Base-by-base conservation (phyloP, 2,888 invertebrate genomes). In the Polyommatus icarus region DNA sequence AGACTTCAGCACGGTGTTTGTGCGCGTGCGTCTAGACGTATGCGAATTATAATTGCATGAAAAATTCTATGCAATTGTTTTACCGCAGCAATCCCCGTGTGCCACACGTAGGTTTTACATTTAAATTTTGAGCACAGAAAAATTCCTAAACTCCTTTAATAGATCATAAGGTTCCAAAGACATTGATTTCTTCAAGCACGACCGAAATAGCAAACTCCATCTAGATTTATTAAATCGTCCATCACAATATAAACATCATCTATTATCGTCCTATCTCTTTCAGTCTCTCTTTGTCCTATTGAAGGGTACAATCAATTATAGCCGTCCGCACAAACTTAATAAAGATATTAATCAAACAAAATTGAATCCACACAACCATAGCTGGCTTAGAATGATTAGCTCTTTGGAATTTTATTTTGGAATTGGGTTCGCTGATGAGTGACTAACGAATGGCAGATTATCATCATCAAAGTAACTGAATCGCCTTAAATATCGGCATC, bases 281-380 rank as follows among this genome's bases (percentile, higher is more conserved):
- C 59, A 59, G 5, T 29, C 15, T 15, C 29, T 15, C 67, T 67
- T 67, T 67, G 29, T 67, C 29, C 67, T 29, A 32, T 67, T 67
- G 67, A 67, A 67, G 15, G 29, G 67, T 32, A 32, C 67, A 67
- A 67, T 67, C 67, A 67, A 67, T 67, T 67, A 29, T 29, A 67
- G 67, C 67, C 67, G 15, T 29, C 29, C 67, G 67, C 29, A 29
- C 67, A 29, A 67, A 67, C 29, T 67, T 67, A 67, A 67, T 67
- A 67, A 67, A 67, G 29, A 67, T 67, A 67, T 67, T 18, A 67
- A 18, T 67, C 67, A 67, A 67, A 32, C 67, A 67, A 15, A 67
- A 67, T 67, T 29, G 15, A 29, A 29, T 29, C 15, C 29, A 32
- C 29, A 67, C 67, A 67, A 29, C 29, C 67, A 32, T 67, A 18